phyloP scores from a whole-genome alignment of 2,888 invertebrate genomes.

The Mechanitis mazaeus region DNA sequence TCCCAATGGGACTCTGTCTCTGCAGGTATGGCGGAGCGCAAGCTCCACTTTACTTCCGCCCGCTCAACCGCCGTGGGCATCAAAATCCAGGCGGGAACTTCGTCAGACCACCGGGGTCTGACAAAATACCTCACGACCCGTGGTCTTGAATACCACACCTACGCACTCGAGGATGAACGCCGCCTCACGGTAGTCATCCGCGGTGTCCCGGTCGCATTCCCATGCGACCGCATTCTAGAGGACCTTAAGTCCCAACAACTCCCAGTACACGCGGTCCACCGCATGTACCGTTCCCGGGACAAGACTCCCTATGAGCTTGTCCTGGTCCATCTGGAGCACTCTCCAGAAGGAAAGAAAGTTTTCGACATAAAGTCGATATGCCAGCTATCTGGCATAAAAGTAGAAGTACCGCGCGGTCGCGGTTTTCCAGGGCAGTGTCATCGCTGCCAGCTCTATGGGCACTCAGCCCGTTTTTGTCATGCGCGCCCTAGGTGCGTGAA shows the following conservation, averaged over 20 bases:
- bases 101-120: too few species aligned
- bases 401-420: background rate
- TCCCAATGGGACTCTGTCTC: too few species aligned
- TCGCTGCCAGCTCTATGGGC: conserved; percentile 20
- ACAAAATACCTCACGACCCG: background rate
- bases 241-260: conserved; percentile 1
- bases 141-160: background rate
- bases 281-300: too few species aligned
- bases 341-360: background rate
- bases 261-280: too few species aligned
- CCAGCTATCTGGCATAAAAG: background rate
- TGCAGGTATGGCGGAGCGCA: too few species aligned
- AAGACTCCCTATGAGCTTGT: too few species aligned
- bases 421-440: conserved; percentile 5
- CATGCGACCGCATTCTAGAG: background rate
- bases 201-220: conserved; percentile 5
- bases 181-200: background rate
- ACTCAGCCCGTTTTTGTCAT: conserved; percentile 10
- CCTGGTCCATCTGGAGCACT: too few species aligned
- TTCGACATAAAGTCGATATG: conserved; percentile 1
- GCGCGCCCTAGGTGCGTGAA: background rate
- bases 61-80: too few species aligned
- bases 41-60: too few species aligned
- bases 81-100: too few species aligned
- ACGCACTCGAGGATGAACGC: conserved; percentile 10